Evolutionary conservation across 2,113 vertebrate genomes (phyloP), one percentile per base, ranked within the genome.

Genomic region (Pomatorhinus ruficollis): DNA sequence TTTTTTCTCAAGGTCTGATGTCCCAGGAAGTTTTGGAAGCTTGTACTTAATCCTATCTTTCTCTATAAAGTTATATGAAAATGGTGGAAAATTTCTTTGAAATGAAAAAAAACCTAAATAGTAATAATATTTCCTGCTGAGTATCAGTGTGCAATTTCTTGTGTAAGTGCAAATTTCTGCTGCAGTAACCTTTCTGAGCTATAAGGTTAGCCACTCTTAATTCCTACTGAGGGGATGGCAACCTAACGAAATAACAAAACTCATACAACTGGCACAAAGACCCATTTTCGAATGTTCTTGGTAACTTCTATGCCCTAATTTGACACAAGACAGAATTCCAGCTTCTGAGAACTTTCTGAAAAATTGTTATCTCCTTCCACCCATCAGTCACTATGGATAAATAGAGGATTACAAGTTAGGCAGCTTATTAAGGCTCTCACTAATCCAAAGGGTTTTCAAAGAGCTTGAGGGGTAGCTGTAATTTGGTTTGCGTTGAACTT

Each of bases 401-500:
- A 78, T 16, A 87, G 23, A 1, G 2, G 75, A 74, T 94, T 93
- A 79, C 50, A 94, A 82, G 2, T 84, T 60, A 87, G 69, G n/a
- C 57, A 93, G 37, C 5, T 83, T 93, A 82, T 91, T 93, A 94
- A 86, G 35, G 15, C 23, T 63, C 28, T 56, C 57, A 66, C 22
- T 90, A 83, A 93, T 91, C 79, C 71, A 70, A n/a, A 9, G 22
- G 21, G 56, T 86, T 96, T 91, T 94, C 71, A 69, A 63, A 92
- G 90, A 90, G 9, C 47, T 87, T 91, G 57, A 57, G 35, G 28
- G 72, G 61, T 82, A 91, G 35, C 17, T 93, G 44, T 94, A 95
- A 90, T 72, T 92, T 12, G 49, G 53, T 61, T 91, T 76, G 21
- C 77, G 83, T 66, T 96, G 83, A 89, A 94, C 80, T 87, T 97